Evolutionary conservation across 2,113 vertebrate species (phyloP).

Genomic region (Cricetomys ansorgei): DNA sequence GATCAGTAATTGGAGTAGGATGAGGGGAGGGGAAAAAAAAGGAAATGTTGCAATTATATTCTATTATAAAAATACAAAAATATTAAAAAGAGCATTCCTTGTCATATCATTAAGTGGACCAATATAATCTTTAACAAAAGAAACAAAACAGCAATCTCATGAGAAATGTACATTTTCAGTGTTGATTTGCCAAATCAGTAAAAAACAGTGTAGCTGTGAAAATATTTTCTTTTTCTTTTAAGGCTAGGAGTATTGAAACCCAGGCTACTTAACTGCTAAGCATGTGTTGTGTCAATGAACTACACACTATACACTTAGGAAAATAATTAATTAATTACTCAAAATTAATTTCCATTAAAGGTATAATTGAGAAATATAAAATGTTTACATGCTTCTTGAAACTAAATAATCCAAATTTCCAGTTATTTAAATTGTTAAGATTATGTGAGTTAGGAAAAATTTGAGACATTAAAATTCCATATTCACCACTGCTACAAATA

Average conservation of each 20-base stretch:
- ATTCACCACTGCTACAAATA: not conserved
- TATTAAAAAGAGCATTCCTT: not conserved
- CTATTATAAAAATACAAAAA: not conserved
- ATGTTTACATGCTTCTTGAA: not conserved
- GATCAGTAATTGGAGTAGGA: not conserved
- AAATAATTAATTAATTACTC: not conserved
- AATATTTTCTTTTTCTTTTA: not conserved
- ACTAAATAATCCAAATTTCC: not conserved
- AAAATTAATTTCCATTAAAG: not conserved
- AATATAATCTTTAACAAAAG: not conserved
- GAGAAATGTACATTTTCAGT: not conserved
- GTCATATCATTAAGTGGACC: not conserved
- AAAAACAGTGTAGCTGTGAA: not conserved
- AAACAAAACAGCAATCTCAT: not conserved
- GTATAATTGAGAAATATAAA: not conserved
- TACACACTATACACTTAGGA: not conserved
- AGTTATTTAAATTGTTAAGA: not conserved
- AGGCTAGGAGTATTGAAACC: not conserved
- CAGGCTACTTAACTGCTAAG: not conserved
- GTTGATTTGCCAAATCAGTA: not conserved
- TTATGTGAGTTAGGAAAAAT: not conserved
- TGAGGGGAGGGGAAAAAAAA: not conserved
- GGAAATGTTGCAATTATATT: not conserved
- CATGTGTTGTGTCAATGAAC: not conserved
- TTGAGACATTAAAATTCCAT: slow-evolving; percentile 6